A percentile compares a stretch with the other conserved stretches of the same genome.
phyloP scores from a whole-genome alignment of 1,140 invertebrate genomes.

The Zaprionus davidi region DNA sequence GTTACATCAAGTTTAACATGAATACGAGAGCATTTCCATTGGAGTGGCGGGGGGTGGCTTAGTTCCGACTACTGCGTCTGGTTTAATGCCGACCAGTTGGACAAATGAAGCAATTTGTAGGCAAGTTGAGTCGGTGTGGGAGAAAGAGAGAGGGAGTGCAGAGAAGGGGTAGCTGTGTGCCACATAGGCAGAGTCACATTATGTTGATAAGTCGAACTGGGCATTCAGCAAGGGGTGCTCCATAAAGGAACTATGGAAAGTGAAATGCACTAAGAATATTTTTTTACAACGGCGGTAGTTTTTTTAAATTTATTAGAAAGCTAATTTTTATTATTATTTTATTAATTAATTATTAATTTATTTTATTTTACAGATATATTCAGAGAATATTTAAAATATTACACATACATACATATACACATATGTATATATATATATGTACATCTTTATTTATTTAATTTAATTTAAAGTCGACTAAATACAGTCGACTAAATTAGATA shows the following conservation, averaged over 20 bases:
- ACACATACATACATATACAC: too few relatives aligned
- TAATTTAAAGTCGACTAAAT: too few relatives aligned
- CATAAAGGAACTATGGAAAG: not conserved
- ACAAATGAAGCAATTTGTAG: constrained; percentile 77
- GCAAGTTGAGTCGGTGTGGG: constrained; percentile 41
- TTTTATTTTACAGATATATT: too few relatives aligned
- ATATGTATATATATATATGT: too few relatives aligned
- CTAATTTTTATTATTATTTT: too few relatives aligned
- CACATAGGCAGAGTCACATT: not conserved
- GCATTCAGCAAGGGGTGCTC: too few relatives aligned
- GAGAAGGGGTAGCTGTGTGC: not conserved
- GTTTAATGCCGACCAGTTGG: constrained; percentile 22
- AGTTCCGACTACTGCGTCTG: constrained; percentile 42
- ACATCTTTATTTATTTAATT: too few relatives aligned
- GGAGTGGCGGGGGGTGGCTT: constrained; percentile 19
- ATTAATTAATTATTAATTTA: too few relatives aligned
- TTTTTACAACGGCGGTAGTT: not conserved
- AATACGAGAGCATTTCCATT: constrained; percentile 45
- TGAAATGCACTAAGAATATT: not conserved
- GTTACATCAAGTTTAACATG: constrained; percentile 74
- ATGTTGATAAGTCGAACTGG: constrained; percentile 1
- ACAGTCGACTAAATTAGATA: too few relatives aligned
- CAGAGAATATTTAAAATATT: too few relatives aligned
- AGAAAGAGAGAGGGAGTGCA: not conserved
- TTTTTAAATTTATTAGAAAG: not conserved